Evolutionary conservation across 2,797 vertebrate genomes (phyloP).

Genomic region (Paguma larvata): DNA sequence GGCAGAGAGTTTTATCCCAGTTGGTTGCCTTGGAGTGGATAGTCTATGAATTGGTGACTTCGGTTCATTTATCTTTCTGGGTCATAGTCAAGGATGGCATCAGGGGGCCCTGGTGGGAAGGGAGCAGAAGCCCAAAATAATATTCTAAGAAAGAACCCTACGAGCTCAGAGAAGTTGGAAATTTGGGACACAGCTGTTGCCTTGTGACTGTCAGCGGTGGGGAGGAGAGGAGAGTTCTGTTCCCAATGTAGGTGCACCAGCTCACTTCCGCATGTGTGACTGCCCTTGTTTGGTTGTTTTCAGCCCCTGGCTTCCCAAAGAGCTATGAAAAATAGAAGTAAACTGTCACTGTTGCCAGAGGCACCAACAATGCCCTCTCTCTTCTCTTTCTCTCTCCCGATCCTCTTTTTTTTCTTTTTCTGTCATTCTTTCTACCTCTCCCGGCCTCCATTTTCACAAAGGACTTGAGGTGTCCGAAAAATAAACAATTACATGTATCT

Average conservation of each 20-base stretch:
- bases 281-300: neutral
- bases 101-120: neutral
- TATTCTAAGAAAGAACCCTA: constrained; percentile 4
- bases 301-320: neutral
- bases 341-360: neutral
- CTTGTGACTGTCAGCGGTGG: neutral
- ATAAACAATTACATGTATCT: neutral
- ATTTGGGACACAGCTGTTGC: neutral
- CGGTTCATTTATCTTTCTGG: constrained; percentile 61
- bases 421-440: neutral
- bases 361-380: neutral
- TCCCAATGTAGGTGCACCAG: neutral
- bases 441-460: neutral
- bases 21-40: neutral
- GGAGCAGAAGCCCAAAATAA: neutral
- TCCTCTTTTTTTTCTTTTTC: neutral
- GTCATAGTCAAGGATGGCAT: neutral
- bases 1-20: neutral
- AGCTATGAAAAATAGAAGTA: neutral
- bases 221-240: neutral
- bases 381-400: neutral
- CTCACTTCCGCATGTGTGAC: neutral
- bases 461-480: neutral
- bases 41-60: constrained; percentile 25
- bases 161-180: neutral